Conservation (phyloP, 2,113 vertebrate genomes). For the Mastomys natalensis region DNA sequence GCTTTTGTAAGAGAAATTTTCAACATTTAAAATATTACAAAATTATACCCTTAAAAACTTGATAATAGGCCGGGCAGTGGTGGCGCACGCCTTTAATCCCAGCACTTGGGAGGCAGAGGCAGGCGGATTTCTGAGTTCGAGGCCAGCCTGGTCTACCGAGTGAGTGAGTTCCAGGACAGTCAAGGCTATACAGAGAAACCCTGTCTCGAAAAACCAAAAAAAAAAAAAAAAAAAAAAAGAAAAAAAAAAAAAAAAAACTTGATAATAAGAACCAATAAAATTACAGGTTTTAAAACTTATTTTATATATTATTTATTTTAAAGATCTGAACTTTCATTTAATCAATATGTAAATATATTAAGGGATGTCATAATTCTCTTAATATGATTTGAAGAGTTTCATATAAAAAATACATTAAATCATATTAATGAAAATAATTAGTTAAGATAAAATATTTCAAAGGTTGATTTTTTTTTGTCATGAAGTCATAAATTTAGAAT, state of each 20-base stretch:
- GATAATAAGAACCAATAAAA: constrained; percentile 7
- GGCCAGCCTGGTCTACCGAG: too few species aligned
- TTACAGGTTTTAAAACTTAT: not conserved
- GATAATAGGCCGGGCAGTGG: too few species aligned
- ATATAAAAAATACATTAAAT: constrained; percentile 49
- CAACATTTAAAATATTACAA: constrained; percentile 17
- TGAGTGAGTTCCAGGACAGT: too few species aligned
- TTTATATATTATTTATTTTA: not conserved
- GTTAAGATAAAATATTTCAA: constrained; percentile 43
- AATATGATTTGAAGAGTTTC: constrained; percentile 59
- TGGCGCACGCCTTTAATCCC: too few species aligned
- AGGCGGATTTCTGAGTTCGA: too few species aligned
- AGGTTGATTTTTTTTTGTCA: not conserved
- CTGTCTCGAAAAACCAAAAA: too few species aligned
- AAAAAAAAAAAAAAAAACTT: too few species aligned
- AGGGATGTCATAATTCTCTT: constrained; percentile 27
- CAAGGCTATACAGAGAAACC: too few species aligned
- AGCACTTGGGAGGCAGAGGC: too few species aligned
- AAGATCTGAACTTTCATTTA: constrained; percentile 50
- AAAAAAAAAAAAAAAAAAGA: too few species aligned
- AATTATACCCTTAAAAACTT: not conserved
- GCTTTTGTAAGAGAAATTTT: constrained; percentile 12
- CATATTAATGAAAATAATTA: constrained; percentile 50
- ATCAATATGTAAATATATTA: not conserved
- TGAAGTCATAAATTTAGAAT: constrained; percentile 1